Conservation (phyloP, 2,113 vertebrate genomes). For the Spizaetus ornatus region DNA sequence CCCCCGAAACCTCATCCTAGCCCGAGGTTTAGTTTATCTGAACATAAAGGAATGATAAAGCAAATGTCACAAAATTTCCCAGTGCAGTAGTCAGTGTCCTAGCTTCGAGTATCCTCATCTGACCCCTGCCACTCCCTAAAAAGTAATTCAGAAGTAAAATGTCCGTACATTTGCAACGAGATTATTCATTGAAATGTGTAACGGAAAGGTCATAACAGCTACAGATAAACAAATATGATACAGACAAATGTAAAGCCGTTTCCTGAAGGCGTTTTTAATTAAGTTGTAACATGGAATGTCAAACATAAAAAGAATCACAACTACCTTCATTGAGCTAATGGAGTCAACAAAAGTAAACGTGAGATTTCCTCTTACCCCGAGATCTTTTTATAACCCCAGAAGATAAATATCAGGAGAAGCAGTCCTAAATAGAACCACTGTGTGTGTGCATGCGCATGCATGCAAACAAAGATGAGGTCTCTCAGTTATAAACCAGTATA, state of each 20-base stretch:
- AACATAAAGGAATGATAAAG: neutral
- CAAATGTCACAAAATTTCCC: neutral
- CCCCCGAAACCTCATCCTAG: neutral
- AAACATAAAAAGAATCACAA: neutral
- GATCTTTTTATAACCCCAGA: neutral
- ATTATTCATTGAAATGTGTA: neutral
- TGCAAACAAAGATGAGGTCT: neutral
- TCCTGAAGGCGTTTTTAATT: neutral
- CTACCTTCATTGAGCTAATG: neutral
- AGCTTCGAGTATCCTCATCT: slow-evolving; percentile 1
- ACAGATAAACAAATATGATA: neutral
- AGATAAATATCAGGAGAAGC: neutral
- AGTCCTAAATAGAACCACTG: neutral
- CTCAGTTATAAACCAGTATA: neutral
- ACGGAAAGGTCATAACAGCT: neutral
- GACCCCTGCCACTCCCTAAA: neutral
- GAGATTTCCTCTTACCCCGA: neutral
- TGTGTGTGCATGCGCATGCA: neutral
- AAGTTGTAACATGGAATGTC: neutral
- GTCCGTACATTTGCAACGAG: neutral
- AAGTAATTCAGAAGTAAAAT: neutral
- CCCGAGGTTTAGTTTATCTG: neutral
- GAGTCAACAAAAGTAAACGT: neutral
- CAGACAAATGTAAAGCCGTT: neutral
- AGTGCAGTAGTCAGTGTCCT: neutral